phyloP scores from a whole-genome alignment of 2,113 vertebrate species.

The Indicator maculatus region DNA sequence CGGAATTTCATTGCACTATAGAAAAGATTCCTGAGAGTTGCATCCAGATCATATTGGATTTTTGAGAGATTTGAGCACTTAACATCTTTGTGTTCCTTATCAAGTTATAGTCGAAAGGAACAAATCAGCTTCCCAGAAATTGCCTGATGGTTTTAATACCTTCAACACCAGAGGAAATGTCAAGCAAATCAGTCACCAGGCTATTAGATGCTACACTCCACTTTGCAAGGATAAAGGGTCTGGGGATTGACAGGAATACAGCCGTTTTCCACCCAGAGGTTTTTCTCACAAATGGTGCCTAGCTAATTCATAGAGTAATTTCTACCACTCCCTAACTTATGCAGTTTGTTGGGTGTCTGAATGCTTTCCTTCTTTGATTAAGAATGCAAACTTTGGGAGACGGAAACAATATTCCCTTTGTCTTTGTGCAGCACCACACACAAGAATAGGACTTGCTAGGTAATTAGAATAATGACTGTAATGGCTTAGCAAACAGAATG shows the following conservation, averaged over 20 bases:
- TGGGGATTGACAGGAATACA: not conserved
- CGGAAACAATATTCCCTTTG: slow-evolving; percentile 48
- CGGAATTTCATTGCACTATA: not conserved
- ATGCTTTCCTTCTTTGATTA: not conserved
- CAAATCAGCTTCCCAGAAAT: slow-evolving; percentile 34
- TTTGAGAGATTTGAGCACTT: not conserved
- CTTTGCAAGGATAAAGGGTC: not conserved
- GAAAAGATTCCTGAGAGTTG: not conserved
- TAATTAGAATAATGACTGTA: slow-evolving; percentile 41
- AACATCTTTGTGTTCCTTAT: slow-evolving; percentile 25
- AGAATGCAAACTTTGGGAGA: slow-evolving; percentile 19
- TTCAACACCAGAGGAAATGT: not conserved
- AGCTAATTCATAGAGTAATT: slow-evolving; percentile 4
- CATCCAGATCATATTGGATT: not conserved
- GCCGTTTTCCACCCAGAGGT: not conserved
- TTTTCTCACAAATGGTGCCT: not conserved
- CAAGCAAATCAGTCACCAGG: slow-evolving; percentile 24
- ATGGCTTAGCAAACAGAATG: slow-evolving; percentile 47
- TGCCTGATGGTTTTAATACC: slow-evolving; percentile 2
- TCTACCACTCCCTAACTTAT: not conserved
- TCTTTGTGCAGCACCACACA: slow-evolving; percentile 47
- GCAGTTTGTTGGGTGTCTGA: slow-evolving; percentile 14
- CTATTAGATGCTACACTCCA: not conserved
- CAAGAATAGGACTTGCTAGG: slow-evolving; percentile 8
- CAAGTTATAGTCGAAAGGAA: not conserved